A percentile compares a stretch with the other conserved stretches of the same genome.
Conservation (phyloP, 2,113 vertebrate genomes). For the Piprites chloris region DNA sequence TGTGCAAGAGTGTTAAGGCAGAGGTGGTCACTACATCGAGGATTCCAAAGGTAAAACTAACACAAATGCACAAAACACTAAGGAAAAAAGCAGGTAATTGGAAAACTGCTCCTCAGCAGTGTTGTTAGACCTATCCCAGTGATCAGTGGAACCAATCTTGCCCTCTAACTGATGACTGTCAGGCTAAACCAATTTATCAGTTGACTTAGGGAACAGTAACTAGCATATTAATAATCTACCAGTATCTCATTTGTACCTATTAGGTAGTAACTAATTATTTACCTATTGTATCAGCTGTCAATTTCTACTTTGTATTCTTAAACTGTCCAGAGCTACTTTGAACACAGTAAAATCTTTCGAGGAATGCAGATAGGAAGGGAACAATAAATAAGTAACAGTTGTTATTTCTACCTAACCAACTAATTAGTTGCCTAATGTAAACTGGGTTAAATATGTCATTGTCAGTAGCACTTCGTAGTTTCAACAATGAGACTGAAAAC, state of each 20-base stretch:
- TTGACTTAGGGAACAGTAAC: neutral
- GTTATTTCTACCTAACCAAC: neutral
- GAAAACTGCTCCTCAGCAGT: neutral
- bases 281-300: neutral
- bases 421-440: neutral
- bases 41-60: neutral
- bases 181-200: neutral
- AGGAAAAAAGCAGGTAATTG: neutral
- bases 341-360: neutral
- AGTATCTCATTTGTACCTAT: neutral
- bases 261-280: neutral
- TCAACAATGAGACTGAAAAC: neutral
- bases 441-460: neutral
- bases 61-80: neutral
- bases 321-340: neutral
- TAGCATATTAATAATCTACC: neutral
- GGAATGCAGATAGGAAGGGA: neutral
- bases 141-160: neutral
- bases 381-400: neutral
- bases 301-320: neutral
- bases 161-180: neutral
- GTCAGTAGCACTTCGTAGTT: neutral
- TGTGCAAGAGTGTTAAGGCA: neutral
- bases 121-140: neutral
- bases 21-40: neutral